A percentile compares a stretch with the other conserved stretches of the same genome.
Conservation (phyloP, 1,140 invertebrate genomes). For the Leucophenga varia region DNA sequence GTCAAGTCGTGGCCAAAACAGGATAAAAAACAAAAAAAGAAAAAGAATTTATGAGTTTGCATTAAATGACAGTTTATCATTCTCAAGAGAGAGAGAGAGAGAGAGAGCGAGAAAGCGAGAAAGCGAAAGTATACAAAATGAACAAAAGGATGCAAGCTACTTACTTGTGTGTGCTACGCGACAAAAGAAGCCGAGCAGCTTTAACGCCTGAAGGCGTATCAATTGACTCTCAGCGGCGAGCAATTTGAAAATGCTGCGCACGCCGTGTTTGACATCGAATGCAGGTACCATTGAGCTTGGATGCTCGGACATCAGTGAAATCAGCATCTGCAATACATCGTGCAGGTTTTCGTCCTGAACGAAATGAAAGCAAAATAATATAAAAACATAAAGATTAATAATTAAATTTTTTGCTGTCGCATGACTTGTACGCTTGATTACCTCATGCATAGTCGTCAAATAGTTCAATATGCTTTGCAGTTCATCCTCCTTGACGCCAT, state of each 20-base stretch:
- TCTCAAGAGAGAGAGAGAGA: not conserved
- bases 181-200: constrained; percentile 94
- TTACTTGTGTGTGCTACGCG: constrained; percentile 93
- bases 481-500: constrained; percentile 97
- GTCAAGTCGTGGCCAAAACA: not conserved
- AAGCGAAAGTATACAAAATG: no score
- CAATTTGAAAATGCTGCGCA: constrained; percentile 95
- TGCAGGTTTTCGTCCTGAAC: constrained; percentile 95
- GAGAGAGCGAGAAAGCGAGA: not conserved
- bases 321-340: constrained; percentile 96
- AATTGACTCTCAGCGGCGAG: constrained; percentile 92
- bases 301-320: constrained; percentile 96
- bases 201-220: constrained; percentile 92
- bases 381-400: constrained; percentile 27
- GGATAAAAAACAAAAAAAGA: no score
- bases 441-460: constrained; percentile 94
- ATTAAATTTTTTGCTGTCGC: not conserved
- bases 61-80: constrained; percentile 19
- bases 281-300: constrained; percentile 98
- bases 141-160: no score
- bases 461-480: constrained; percentile 98
- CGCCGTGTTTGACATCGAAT: constrained; percentile 96
- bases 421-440: constrained; percentile 46
- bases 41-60: constrained; percentile 22
- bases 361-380: not conserved